phyloP scores from a whole-genome alignment of 2,888 invertebrate species.

The Cancer borealis region DNA sequence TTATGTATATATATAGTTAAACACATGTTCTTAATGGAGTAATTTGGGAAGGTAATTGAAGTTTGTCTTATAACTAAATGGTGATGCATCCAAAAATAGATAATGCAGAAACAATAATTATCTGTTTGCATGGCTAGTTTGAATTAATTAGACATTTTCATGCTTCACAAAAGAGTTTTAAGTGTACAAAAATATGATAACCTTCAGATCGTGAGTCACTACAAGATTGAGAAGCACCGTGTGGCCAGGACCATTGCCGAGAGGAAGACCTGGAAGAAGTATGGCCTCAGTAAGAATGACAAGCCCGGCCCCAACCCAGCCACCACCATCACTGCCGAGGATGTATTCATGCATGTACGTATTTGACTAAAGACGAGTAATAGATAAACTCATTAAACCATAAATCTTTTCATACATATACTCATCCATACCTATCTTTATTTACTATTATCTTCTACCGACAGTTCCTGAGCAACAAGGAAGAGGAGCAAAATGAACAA shows the following conservation, averaged over 20 bases:
- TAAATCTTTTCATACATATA: neutral
- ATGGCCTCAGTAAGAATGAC: constrained; percentile 93
- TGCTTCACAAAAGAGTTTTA: neutral
- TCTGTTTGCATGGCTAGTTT: neutral
- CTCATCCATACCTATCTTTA: neutral
- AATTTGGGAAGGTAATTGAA: too few species aligned
- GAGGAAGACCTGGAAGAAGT: constrained; percentile 97
- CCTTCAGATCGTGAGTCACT: constrained; percentile 84
- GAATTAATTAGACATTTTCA: neutral
- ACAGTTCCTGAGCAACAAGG: constrained; percentile 91
- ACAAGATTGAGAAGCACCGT: constrained; percentile 93
- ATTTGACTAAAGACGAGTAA: neutral
- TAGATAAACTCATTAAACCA: neutral
- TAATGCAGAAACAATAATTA: too few species aligned
- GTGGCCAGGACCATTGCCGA: constrained; percentile 90
- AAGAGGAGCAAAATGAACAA: constrained; percentile 91
- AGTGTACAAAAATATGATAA: neutral
- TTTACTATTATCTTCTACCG: neutral
- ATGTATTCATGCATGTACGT: constrained; percentile 91
- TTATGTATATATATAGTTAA: too few species aligned
- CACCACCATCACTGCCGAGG: constrained; percentile 97
- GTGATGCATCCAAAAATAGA: too few species aligned
- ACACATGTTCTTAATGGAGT: too few species aligned
- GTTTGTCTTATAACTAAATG: too few species aligned
- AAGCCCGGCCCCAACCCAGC: constrained; percentile 98